A percentile compares a stretch with the other conserved stretches of the same genome.
Conservation (phyloP, 2,113 vertebrate genomes). For the Xerus inauris region DNA sequence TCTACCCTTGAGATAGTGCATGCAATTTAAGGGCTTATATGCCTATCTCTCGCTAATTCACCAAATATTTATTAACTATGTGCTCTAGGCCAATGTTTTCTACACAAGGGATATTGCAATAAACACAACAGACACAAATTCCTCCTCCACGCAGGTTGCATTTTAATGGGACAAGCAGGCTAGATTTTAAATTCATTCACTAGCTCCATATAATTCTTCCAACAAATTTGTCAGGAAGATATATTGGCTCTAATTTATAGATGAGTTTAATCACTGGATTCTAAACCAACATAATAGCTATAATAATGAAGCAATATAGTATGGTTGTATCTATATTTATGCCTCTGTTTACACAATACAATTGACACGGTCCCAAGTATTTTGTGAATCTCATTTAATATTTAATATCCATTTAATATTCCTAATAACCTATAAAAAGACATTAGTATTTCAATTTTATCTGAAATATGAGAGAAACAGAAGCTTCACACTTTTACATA, state of each 20-base stretch:
- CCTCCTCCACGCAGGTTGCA: background rate
- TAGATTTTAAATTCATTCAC: background rate
- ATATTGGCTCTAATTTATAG: background rate
- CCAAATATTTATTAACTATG: background rate
- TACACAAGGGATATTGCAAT: background rate
- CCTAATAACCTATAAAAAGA: background rate
- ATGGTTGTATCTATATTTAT: background rate
- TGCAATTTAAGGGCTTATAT: background rate
- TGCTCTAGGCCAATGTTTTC: background rate
- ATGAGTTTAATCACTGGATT: background rate
- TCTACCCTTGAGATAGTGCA: background rate
- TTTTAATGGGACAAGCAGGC: background rate
- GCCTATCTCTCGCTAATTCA: background rate
- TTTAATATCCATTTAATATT: constrained; percentile 28
- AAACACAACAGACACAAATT: background rate
- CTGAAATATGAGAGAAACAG: background rate
- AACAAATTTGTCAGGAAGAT: background rate
- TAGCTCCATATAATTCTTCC: background rate
- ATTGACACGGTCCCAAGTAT: background rate
- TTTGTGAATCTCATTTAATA: constrained; percentile 23
- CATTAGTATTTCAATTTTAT: constrained; percentile 14
- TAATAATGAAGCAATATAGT: background rate
- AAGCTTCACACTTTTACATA: background rate
- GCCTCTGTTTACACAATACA: background rate
- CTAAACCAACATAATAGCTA: background rate